Conservation (phyloP, 1,140 invertebrate species). For the Drosophila navojoa region DNA sequence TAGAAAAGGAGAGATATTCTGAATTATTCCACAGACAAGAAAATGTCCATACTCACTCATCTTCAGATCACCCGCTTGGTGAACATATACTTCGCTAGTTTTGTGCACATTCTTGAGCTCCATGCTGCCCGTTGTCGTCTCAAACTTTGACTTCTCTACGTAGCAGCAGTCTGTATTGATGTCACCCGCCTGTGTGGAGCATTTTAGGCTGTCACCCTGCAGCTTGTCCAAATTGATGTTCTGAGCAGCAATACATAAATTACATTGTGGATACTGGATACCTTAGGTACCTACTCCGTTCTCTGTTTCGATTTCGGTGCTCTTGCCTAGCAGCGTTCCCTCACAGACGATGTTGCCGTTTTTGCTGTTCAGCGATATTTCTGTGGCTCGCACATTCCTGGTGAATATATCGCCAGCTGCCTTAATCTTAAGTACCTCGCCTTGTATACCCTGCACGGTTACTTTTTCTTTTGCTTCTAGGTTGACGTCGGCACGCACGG, state of each 20-base stretch:
- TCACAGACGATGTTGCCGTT: slow-evolving; percentile 66
- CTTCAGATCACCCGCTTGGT: slow-evolving; percentile 61
- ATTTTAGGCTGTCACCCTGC: slow-evolving; percentile 68
- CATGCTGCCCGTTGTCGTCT: slow-evolving; percentile 63
- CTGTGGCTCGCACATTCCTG: slow-evolving; percentile 62
- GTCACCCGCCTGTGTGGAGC: slow-evolving; percentile 61
- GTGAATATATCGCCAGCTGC: slow-evolving; percentile 57
- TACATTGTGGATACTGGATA: background rate
- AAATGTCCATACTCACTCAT: slow-evolving; percentile 65
- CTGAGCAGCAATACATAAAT: slow-evolving; percentile 25
- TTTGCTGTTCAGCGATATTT: slow-evolving; percentile 54
- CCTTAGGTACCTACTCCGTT: slow-evolving; percentile 54
- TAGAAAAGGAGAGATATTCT: slow-evolving; percentile 8
- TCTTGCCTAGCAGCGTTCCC: slow-evolving; percentile 64
- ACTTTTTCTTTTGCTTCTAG: slow-evolving; percentile 47
- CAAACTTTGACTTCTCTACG: slow-evolving; percentile 74
- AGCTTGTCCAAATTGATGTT: slow-evolving; percentile 70
- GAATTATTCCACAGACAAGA: background rate
- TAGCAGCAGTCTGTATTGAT: slow-evolving; percentile 76
- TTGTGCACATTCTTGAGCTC: slow-evolving; percentile 79
- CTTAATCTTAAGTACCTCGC: slow-evolving; percentile 58
- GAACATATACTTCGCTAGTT: slow-evolving; percentile 59
- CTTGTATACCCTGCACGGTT: slow-evolving; percentile 54
- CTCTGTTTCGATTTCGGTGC: slow-evolving; percentile 57
- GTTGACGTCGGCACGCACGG: slow-evolving; percentile 58